These are phyloP conservation scores for Fulmarus glacialis DNA, from an alignment of 2,113 vertebrate genomes.

Conservation along the genomic window DNA sequence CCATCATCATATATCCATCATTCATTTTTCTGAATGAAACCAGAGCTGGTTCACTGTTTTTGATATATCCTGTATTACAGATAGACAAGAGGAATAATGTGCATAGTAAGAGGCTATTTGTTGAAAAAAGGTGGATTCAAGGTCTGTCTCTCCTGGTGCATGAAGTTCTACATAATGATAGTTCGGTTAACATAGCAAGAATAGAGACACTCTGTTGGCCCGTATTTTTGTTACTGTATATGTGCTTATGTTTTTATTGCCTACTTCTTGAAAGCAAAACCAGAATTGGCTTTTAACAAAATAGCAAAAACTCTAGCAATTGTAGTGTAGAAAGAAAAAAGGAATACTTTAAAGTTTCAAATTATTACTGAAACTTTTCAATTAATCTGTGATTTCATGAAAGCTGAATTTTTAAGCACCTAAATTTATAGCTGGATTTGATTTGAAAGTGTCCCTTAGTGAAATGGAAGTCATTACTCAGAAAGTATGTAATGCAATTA, in stretches of 20 bases:
- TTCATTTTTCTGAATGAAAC: background rate
- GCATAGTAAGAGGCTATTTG: background rate
- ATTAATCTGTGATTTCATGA: background rate
- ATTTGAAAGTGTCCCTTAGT: background rate
- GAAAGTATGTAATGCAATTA: background rate
- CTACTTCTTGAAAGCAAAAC: background rate
- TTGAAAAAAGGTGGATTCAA: background rate
- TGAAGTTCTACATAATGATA: background rate
- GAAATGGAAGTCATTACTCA: background rate
- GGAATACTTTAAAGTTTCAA: background rate
- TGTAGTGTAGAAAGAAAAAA: background rate
- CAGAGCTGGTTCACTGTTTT: background rate
- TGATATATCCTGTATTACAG: background rate
- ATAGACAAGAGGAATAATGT: background rate
- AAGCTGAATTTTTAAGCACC: background rate
- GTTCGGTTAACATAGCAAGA: background rate
- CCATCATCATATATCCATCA: background rate
- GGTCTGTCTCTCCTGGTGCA: background rate
- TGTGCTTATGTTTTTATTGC: background rate
- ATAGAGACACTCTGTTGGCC: background rate
- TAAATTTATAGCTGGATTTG: background rate
- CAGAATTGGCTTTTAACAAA: background rate
- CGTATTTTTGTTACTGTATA: background rate
- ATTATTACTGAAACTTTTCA: background rate
- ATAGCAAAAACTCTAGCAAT: background rate